phyloP scores from a whole-genome alignment of 2,113 vertebrate genomes.

The Emberiza fucata region DNA sequence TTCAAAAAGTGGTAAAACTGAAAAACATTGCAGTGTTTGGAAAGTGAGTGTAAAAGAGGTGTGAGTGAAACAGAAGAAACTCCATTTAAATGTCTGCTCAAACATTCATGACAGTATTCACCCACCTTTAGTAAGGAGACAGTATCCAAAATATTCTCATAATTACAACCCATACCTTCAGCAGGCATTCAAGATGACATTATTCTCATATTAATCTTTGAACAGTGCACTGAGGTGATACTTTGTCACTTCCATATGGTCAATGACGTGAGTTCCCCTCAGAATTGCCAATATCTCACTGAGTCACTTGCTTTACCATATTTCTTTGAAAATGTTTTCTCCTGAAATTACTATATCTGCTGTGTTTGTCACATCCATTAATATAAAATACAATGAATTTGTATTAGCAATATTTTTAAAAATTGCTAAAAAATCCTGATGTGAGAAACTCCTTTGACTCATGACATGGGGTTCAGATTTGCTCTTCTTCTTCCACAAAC shows the following conservation, averaged over 20 bases:
- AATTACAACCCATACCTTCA: constrained; percentile 6
- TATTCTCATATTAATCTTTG: constrained; percentile 44
- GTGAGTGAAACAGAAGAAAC: background rate
- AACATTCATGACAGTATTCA: background rate
- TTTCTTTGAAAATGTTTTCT: constrained; percentile 50
- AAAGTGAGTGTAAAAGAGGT: background rate
- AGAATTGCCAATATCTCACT: constrained; percentile 28
- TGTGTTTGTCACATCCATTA: constrained; percentile 45
- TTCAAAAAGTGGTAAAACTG: background rate
- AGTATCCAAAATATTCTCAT: constrained; percentile 46
- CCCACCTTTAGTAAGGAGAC: background rate
- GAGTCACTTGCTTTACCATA: constrained; percentile 29
- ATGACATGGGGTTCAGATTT: background rate
- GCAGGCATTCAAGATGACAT: background rate
- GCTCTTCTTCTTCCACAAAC: background rate
- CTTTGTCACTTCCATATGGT: constrained; percentile 33
- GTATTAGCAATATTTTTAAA: background rate
- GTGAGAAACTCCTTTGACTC: constrained; percentile 12
- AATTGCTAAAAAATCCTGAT: background rate
- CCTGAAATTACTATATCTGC: constrained; percentile 14
- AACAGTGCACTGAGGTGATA: constrained; percentile 8
- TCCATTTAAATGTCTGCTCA: background rate
- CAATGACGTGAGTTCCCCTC: constrained; percentile 3
- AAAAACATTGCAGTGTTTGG: background rate
- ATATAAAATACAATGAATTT: constrained; percentile 8